Evolutionary conservation across 2,797 vertebrate species (phyloP).

Genomic region (Anableps anableps): DNA sequence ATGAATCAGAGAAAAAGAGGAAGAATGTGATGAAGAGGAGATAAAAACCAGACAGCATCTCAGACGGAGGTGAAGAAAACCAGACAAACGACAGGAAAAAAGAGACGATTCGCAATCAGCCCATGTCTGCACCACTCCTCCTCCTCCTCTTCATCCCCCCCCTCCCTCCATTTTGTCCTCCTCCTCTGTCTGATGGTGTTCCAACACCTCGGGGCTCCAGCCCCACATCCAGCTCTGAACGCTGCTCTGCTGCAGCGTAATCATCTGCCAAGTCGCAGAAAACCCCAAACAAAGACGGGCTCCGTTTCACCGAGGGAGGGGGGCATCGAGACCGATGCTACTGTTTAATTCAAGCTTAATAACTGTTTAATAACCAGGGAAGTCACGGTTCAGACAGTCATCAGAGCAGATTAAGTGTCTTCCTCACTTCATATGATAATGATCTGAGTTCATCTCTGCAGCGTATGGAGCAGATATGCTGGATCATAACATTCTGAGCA

Average conservation of each 20-base stretch:
- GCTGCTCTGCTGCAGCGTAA: slow-evolving; percentile 42
- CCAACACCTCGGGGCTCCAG: slow-evolving; percentile 62
- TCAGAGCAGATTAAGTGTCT: no score
- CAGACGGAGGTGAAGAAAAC: slow-evolving; percentile 27
- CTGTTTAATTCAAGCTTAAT: background rate
- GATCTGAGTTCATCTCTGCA: background rate
- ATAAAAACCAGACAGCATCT: background rate
- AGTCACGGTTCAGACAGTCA: background rate
- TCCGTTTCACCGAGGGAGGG: background rate
- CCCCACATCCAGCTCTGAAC: slow-evolving; percentile 48
- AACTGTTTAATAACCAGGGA: background rate
- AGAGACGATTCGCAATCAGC: slow-evolving; percentile 47
- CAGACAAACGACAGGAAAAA: slow-evolving; percentile 19
- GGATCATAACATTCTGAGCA: background rate
- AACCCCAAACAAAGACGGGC: slow-evolving; percentile 16
- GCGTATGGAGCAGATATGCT: no score
- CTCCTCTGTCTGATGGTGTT: slow-evolving; percentile 65
- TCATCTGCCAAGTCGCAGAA: slow-evolving; percentile 15
- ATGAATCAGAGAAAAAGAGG: background rate
- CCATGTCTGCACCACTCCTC: slow-evolving; percentile 54
- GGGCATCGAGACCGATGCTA: no score
- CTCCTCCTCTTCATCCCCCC: slow-evolving; percentile 18
- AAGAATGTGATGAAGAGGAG: background rate
- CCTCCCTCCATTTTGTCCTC: slow-evolving; percentile 73
- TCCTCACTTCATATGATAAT: background rate